A percentile compares a stretch with the other conserved stretches of the same genome.
Conservation (phyloP, 2,113 vertebrate genomes). For the Ameiurus melas region DNA sequence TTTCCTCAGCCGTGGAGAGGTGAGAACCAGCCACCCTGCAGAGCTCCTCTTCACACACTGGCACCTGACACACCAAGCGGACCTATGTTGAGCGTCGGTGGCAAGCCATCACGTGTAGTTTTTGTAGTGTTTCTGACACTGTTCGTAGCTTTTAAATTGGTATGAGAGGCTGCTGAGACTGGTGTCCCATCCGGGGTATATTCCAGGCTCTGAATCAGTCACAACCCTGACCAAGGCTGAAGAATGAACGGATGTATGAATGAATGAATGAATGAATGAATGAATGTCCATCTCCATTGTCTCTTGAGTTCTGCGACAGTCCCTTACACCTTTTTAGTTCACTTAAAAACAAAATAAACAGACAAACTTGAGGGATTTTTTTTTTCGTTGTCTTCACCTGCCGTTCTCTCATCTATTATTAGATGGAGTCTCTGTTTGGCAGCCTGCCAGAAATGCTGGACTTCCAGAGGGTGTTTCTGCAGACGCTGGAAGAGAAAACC, state of each 20-base stretch:
- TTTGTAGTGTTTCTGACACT: not conserved
- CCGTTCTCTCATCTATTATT: not conserved
- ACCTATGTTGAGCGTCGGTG: not conserved
- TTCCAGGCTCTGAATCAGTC: not conserved
- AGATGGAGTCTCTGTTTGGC: constrained; percentile 89
- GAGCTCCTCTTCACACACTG: not conserved
- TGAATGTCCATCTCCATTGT: not conserved
- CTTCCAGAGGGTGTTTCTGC: constrained; percentile 87
- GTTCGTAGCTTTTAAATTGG: not conserved
- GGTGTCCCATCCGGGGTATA: not conserved
- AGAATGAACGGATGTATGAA: not conserved
- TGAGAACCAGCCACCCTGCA: constrained; percentile 54
- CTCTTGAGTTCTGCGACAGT: not conserved
- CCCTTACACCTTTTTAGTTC: not conserved
- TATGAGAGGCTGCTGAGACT: not conserved
- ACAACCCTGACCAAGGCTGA: not conserved
- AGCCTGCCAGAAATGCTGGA: constrained; percentile 87
- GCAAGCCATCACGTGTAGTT: not conserved
- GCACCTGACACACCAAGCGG: not conserved
- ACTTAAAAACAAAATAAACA: not conserved
- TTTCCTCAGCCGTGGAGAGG: constrained; percentile 92
- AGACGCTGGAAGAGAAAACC: constrained; percentile 84
- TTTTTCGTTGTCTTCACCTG: not conserved
- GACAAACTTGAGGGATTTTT: not conserved
- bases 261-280: not conserved